These are phyloP conservation scores for Platalea minor DNA, from an alignment of 2,797 vertebrate species.

Conservation along the genomic window DNA sequence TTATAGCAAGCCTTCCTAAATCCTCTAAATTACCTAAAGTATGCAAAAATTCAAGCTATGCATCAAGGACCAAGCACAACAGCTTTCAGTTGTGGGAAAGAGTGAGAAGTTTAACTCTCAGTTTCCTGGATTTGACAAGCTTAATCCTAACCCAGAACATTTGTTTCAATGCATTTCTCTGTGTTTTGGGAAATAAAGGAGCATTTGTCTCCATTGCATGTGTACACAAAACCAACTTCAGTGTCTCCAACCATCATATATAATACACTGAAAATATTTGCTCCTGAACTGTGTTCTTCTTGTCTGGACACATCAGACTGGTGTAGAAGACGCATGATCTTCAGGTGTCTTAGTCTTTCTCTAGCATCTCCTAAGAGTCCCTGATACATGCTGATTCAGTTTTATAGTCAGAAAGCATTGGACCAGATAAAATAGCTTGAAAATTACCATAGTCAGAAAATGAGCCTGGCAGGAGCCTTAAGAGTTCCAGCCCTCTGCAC, in stretches of 20 bases:
- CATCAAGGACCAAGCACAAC: conserved; percentile 35
- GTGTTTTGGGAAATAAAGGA: conserved; percentile 9
- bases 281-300: background rate
- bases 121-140: conserved; percentile 30
- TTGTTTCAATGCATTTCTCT: background rate
- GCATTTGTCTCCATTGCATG: background rate
- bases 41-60: conserved; percentile 63
- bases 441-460: background rate
- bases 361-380: background rate
- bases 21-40: conserved; percentile 52
- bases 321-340: background rate
- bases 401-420: background rate
- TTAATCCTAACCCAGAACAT: conserved; percentile 21
- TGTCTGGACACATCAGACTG: background rate
- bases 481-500: background rate
- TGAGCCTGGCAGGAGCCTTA: background rate
- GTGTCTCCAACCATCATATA: background rate
- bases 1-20: conserved; percentile 48
- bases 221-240: background rate
- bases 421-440: background rate
- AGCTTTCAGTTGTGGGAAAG: conserved; percentile 50
- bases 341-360: background rate
- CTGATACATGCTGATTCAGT: background rate
- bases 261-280: background rate
- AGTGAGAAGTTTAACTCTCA: conserved; percentile 50